Percentiles rank a stretch among this genome's conserved stretches.
Conservation (phyloP, 2,797 vertebrate genomes). For the Hafferia zeledoni region DNA sequence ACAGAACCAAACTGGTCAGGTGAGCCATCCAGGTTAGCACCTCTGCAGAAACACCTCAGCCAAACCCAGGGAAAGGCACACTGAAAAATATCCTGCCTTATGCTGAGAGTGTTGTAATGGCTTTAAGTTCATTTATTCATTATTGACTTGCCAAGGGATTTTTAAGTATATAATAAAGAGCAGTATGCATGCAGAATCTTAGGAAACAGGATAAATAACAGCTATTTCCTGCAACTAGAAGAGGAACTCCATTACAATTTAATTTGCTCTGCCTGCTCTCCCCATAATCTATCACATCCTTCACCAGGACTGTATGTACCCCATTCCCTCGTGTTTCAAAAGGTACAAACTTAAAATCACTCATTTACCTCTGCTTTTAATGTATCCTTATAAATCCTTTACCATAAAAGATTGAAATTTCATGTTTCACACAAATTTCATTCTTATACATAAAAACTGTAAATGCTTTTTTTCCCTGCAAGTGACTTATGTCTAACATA, state of each 20-base stretch:
- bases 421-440: background rate
- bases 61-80: background rate
- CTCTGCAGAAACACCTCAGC: background rate
- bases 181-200: constrained; percentile 22
- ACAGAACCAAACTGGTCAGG: constrained; percentile 54
- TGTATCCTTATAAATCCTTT: background rate
- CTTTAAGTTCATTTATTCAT: constrained; percentile 67
- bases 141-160: constrained; percentile 60
- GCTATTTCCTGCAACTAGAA: constrained; percentile 53
- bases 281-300: constrained; percentile 36
- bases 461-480: background rate
- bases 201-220: constrained; percentile 64
- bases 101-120: background rate
- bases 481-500: background rate
- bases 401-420: constrained; percentile 20
- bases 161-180: constrained; percentile 52
- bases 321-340: constrained; percentile 40
- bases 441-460: constrained; percentile 21
- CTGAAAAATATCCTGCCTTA: background rate
- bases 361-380: constrained; percentile 50
- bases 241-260: constrained; percentile 70
- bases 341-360: constrained; percentile 31
- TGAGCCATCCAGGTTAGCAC: background rate
- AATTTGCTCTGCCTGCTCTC: constrained; percentile 62
- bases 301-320: background rate